Percentiles rank a stretch among this genome's conserved stretches.
These are phyloP conservation scores for Ichneumoninae sp. DNA, from an alignment of 2,888 invertebrate genomes.

Conservation along the genomic window DNA sequence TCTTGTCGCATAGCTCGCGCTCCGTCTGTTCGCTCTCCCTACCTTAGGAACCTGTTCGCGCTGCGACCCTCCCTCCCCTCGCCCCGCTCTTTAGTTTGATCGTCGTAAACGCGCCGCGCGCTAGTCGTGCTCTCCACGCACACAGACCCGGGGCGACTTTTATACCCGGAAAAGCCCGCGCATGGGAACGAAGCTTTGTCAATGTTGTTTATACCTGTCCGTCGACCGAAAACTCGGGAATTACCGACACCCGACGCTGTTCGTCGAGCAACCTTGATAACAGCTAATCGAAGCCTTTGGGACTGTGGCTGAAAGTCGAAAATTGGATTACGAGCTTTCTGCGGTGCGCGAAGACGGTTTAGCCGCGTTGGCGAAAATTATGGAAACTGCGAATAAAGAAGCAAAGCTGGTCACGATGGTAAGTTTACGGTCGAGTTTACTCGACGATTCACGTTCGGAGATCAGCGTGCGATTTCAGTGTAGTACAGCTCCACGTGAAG, in stretches of 20 bases:
- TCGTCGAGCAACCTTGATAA: too few species aligned
- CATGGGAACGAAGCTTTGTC: neutral
- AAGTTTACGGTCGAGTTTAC: neutral
- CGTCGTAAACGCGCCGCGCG: neutral
- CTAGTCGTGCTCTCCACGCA: neutral
- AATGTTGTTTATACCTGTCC: neutral
- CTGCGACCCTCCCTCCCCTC: conserved; percentile 23
- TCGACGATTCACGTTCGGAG: neutral
- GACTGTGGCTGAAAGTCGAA: neutral
- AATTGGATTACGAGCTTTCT: neutral
- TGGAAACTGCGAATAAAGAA: neutral
- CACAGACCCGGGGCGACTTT: neutral
- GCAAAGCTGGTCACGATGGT: neutral
- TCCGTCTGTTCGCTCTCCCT: conserved; percentile 51
- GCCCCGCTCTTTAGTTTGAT: neutral
- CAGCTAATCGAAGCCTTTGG: neutral
- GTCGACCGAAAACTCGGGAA: neutral
- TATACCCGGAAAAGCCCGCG: conserved; percentile 29
- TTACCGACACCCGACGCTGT: neutral
- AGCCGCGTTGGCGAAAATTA: neutral
- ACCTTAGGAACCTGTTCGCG: conserved; percentile 50
- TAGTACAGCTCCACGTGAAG: neutral
- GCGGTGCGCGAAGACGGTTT: neutral
- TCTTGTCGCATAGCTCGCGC: conserved; percentile 25
- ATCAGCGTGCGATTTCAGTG: neutral